Conservation (phyloP, 2,797 vertebrate species). For the Falco cherrug region DNA sequence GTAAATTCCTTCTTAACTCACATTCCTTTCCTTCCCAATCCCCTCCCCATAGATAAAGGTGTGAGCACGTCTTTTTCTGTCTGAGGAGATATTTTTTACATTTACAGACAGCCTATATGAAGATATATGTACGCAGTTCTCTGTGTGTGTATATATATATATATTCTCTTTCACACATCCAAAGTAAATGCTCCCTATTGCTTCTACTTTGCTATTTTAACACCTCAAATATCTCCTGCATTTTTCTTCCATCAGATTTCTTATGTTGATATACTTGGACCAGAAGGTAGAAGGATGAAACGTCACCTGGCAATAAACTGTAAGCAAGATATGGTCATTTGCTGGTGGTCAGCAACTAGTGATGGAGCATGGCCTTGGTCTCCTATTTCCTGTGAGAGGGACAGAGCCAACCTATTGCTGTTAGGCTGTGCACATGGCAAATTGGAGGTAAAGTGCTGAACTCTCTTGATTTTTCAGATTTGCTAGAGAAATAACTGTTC, state of each 20-base stretch:
- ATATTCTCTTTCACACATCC: background rate
- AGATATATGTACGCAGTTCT: background rate
- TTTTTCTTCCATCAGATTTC: constrained; percentile 79
- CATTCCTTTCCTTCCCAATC: constrained; percentile 68
- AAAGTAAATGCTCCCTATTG: constrained; percentile 8
- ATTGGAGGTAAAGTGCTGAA: constrained; percentile 83
- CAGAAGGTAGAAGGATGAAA: constrained; percentile 72
- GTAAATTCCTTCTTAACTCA: constrained; percentile 78
- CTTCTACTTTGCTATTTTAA: background rate
- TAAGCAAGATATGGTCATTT: constrained; percentile 85
- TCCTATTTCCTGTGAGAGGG: constrained; percentile 80
- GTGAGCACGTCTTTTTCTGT: constrained; percentile 71
- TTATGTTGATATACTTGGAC: constrained; percentile 81
- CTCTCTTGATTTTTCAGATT: background rate
- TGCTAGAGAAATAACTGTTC: background rate
- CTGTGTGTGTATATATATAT: background rate
- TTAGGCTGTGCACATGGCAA: constrained; percentile 82
- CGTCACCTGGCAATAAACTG: constrained; percentile 83
- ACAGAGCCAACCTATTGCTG: constrained; percentile 88
- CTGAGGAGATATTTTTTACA: constrained; percentile 68
- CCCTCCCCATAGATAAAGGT: constrained; percentile 70
- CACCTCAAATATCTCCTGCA: constrained; percentile 29
- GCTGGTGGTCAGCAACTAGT: constrained; percentile 87
- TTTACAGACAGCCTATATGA: constrained; percentile 52
- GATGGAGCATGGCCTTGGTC: constrained; percentile 89